These are phyloP conservation scores for Oryzias celebensis DNA, from an alignment of 2,113 vertebrate genomes.

Conservation along the genomic window DNA sequence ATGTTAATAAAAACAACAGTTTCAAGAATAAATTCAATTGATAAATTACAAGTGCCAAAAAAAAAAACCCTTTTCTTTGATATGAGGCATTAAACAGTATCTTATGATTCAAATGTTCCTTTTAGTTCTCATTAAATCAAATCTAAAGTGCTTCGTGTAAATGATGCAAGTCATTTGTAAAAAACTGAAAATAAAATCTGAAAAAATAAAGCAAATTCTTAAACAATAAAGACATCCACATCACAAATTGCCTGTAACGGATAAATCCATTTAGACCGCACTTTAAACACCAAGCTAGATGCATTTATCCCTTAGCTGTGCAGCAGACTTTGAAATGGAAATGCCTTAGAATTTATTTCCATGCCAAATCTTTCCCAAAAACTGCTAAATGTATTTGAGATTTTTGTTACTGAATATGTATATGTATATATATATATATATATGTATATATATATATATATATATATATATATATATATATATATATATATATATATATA, in stretches of 20 bases:
- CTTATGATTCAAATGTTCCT: no score
- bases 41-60: no score
- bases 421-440: no score
- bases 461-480: no score
- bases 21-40: no score
- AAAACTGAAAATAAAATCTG: conserved; percentile 12
- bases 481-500: no score
- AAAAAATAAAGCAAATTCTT: conserved; percentile 1
- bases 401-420: not conserved
- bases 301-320: conserved; percentile 19
- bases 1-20: not conserved
- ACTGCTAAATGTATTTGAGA: conserved; percentile 11
- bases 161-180: no score
- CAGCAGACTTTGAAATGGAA: conserved; percentile 24
- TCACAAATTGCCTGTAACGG: conserved; percentile 21
- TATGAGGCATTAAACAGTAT: no score
- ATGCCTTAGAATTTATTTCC: conserved; percentile 27
- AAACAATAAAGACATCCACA: conserved; percentile 17
- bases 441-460: no score
- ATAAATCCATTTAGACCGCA: conserved; percentile 26
- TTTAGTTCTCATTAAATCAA: no score
- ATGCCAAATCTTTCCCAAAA: conserved; percentile 2
- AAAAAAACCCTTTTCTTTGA: not conserved
- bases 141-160: no score
- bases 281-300: conserved; percentile 26